Evolutionary conservation across 2,888 invertebrate genomes (phyloP).

Genomic region (Synergus umbraculus): DNA sequence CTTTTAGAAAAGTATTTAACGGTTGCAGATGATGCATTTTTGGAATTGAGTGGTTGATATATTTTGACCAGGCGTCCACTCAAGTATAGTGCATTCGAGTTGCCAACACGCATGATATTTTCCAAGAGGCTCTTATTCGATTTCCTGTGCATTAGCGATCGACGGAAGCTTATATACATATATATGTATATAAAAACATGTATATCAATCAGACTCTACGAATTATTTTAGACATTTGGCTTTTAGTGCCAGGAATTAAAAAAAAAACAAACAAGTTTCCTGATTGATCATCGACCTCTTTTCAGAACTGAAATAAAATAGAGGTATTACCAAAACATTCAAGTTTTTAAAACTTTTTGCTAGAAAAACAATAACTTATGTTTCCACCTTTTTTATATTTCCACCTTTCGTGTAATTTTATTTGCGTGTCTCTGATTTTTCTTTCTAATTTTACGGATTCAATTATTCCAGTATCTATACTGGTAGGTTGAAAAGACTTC

Average conservation of each 20-base stretch:
- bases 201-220: constrained; percentile 6
- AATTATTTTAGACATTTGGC: constrained; percentile 28
- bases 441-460: neutral
- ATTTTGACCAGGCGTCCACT: constrained; percentile 12
- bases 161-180: neutral
- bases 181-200: neutral
- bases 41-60: neutral
- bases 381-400: neutral
- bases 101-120: constrained; percentile 12
- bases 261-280: neutral
- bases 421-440: constrained; percentile 21
- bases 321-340: too few relatives aligned
- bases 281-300: neutral
- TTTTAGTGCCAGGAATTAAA: neutral
- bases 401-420: neutral
- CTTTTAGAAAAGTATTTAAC: neutral
- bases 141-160: constrained; percentile 37
- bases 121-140: constrained; percentile 15
- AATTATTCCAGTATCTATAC: neutral
- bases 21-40: neutral
- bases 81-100: constrained; percentile 22
- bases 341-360: too few relatives aligned
- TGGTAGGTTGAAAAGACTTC: too few relatives aligned
- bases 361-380: too few relatives aligned
- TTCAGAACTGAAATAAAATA: neutral